These are phyloP conservation scores for Trachelus tabidus DNA, from an alignment of 2,888 invertebrate species.

Conservation along the genomic window DNA sequence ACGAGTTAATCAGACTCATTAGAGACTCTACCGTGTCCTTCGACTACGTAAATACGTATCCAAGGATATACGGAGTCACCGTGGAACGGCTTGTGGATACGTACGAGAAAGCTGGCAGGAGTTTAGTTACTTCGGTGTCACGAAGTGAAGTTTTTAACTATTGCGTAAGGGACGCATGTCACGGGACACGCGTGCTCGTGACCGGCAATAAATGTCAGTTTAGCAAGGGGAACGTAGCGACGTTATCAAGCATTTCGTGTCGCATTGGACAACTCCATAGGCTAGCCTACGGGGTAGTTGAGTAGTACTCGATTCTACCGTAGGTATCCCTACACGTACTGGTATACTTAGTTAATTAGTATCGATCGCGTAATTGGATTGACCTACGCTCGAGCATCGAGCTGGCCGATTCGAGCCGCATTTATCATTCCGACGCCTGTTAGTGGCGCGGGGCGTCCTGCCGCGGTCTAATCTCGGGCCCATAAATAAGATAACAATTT, in stretches of 20 bases:
- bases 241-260: not conserved
- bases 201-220: slow-evolving; percentile 2
- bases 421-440: slow-evolving; percentile 51
- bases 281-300: not conserved
- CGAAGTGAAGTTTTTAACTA: not conserved
- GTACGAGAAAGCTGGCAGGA: not conserved
- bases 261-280: not conserved
- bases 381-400: slow-evolving; percentile 23
- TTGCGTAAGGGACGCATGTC: not conserved
- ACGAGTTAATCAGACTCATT: not conserved
- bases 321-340: not conserved
- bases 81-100: not conserved
- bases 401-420: slow-evolving; percentile 24
- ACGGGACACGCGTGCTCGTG: slow-evolving; percentile 1
- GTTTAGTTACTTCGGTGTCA: not conserved
- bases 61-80: not conserved
- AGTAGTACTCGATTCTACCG: not conserved
- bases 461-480: slow-evolving; percentile 50
- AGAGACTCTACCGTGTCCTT: not conserved
- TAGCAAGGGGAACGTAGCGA: not conserved
- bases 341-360: slow-evolving; percentile 20
- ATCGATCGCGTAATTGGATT: slow-evolving; percentile 25
- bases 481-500: slow-evolving; percentile 64
- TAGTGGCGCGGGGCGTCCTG: slow-evolving; percentile 41
- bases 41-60: not conserved